phyloP scores from a whole-genome alignment of 2,113 vertebrate species.

The Pangasianodon gigas region DNA sequence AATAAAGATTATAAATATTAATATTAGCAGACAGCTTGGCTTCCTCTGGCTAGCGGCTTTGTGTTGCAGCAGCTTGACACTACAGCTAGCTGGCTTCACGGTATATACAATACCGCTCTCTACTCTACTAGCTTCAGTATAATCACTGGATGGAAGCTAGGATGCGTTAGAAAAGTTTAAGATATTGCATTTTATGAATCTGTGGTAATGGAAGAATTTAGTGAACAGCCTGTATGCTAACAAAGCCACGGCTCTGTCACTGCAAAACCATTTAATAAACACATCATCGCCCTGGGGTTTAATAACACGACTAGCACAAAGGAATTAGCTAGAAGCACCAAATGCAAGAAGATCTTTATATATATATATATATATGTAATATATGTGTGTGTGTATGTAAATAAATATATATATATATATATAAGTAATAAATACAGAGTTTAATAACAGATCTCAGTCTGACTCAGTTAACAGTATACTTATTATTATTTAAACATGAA shows the following conservation, averaged over 20 bases:
- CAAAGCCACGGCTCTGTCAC: neutral
- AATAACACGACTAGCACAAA: neutral
- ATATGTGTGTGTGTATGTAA: no score
- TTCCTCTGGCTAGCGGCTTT: slow-evolving; percentile 14
- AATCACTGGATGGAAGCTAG: neutral
- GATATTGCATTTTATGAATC: neutral
- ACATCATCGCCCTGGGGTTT: neutral
- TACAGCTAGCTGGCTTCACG: slow-evolving; percentile 47
- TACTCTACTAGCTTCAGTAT: neutral
- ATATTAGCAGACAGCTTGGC: neutral
- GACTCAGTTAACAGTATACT: neutral
- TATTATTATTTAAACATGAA: neutral
- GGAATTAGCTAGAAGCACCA: neutral
- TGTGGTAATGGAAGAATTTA: neutral
- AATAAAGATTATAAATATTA: neutral
- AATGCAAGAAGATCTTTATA: no score
- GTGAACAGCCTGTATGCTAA: neutral
- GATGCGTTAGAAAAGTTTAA: neutral
- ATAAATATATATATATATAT: no score
- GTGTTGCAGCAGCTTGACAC: slow-evolving; percentile 6
- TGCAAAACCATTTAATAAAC: slow-evolving; percentile 53
- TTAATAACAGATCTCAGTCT: no score
- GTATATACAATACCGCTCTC: neutral
- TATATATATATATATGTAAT: no score
- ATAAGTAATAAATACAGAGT: no score